Conservation (phyloP, 2,797 vertebrate genomes). For the Leptodactylus fallax region DNA sequence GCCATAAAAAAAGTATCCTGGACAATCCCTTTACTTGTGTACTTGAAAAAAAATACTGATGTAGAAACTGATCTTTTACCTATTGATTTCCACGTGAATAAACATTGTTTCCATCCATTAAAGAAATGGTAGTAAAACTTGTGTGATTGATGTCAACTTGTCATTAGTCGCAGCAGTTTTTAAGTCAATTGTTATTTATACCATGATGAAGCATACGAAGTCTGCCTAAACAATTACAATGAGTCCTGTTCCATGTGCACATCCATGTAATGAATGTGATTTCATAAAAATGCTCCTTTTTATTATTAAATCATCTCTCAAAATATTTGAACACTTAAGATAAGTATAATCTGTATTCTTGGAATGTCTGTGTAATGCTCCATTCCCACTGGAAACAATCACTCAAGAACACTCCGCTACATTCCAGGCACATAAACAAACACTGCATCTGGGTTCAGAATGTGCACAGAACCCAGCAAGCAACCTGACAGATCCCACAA, state of each 20-base stretch:
- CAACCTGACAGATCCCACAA: not conserved
- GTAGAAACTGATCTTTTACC: too few species aligned
- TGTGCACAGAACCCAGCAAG: not conserved
- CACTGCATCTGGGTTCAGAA: not conserved
- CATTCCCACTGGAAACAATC: not conserved
- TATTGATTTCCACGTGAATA: too few species aligned
- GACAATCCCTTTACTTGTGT: too few species aligned
- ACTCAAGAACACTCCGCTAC: slow-evolving; percentile 17
- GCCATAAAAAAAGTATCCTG: too few species aligned
- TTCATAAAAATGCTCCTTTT: not conserved
- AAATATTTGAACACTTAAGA: not conserved
- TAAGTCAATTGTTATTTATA: too few species aligned
- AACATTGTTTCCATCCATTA: too few species aligned
- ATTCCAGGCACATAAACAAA: not conserved
- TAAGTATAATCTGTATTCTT: not conserved
- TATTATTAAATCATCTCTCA: not conserved
- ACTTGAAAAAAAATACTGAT: too few species aligned
- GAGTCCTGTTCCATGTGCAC: not conserved
- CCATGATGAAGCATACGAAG: too few species aligned
- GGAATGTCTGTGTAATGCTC: not conserved
- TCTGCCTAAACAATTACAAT: not conserved
- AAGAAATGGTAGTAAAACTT: too few species aligned
- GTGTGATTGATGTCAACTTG: too few species aligned
- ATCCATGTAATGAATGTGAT: not conserved
- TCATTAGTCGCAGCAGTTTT: too few species aligned